A percentile compares a stretch with the other conserved stretches of the same genome.
Conservation (phyloP, 1,140 invertebrate genomes). For the Drosophila paulistorum region DNA sequence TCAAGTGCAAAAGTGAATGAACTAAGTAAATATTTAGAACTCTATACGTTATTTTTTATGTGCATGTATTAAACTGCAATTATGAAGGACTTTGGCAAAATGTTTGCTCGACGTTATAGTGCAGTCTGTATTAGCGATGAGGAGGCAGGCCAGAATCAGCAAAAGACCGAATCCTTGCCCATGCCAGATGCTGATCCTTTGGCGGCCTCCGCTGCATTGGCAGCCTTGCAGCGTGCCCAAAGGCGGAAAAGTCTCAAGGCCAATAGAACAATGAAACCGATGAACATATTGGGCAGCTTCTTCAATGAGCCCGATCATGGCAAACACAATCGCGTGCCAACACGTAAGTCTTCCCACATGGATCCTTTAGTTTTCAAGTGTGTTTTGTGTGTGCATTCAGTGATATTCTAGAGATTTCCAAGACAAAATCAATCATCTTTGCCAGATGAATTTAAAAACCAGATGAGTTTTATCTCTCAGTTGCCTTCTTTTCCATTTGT, state of each 20-base stretch:
- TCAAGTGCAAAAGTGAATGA: conserved; percentile 6
- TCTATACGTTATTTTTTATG: conserved; percentile 10
- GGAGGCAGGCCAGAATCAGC: conserved; percentile 27
- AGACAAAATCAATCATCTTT: too few species aligned
- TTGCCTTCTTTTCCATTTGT: neutral
- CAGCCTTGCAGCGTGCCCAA: conserved; percentile 44
- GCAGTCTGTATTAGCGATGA: conserved; percentile 66
- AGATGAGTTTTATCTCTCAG: neutral
- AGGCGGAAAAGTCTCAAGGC: conserved; percentile 77
- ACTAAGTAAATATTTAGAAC: neutral
- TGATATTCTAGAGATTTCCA: conserved; percentile 47
- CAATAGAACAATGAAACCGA: conserved; percentile 69
- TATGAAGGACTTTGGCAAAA: conserved; percentile 77
- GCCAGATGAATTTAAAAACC: too few species aligned
- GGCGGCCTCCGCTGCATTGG: conserved; percentile 29
- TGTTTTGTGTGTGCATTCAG: neutral
- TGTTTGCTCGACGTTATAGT: conserved; percentile 75
- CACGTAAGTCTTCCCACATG: conserved; percentile 63
- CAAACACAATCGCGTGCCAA: conserved; percentile 67
- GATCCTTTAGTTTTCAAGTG: neutral
- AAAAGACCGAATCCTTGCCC: conserved; percentile 11
- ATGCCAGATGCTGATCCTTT: conserved; percentile 37
- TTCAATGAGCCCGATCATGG: conserved; percentile 66
- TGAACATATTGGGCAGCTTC: conserved; percentile 71
- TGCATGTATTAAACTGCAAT: conserved; percentile 18